Conservation (phyloP, 2,113 vertebrate genomes). For the Cyprinus carpio region DNA sequence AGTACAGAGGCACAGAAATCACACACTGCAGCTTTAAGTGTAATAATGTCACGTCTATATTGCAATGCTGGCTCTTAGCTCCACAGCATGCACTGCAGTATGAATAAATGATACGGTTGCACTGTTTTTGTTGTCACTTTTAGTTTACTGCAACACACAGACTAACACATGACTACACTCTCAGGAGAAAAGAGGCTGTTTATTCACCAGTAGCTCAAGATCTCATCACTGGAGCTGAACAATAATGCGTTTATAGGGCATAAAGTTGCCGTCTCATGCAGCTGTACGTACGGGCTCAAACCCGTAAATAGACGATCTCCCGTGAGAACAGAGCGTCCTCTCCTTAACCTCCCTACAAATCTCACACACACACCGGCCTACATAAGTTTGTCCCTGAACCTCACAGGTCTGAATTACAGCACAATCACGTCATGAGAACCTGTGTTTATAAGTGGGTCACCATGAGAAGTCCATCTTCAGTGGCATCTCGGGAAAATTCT, state of each 20-base stretch:
- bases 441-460: too few species aligned
- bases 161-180: not conserved
- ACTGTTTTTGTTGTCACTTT: not conserved
- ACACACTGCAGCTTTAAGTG: too few species aligned
- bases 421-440: too few species aligned
- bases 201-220: not conserved
- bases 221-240: constrained; percentile 5
- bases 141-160: not conserved
- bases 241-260: constrained; percentile 60
- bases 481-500: too few species aligned
- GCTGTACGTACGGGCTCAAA: constrained; percentile 48
- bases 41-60: not conserved
- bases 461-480: too few species aligned
- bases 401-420: too few species aligned
- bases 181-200: not conserved
- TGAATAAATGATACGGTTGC: not conserved
- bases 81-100: not conserved
- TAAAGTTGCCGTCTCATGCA: constrained; percentile 63
- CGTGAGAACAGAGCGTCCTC: constrained; percentile 63
- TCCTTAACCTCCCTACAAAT: not conserved
- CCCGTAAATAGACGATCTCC: constrained; percentile 75
- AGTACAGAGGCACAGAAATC: too few species aligned
- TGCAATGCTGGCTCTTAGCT: not conserved
- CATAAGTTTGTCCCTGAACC: too few species aligned
- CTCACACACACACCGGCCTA: not conserved